Conservation (phyloP, 1,140 invertebrate species). For the Aphaenogaster rudis region DNA sequence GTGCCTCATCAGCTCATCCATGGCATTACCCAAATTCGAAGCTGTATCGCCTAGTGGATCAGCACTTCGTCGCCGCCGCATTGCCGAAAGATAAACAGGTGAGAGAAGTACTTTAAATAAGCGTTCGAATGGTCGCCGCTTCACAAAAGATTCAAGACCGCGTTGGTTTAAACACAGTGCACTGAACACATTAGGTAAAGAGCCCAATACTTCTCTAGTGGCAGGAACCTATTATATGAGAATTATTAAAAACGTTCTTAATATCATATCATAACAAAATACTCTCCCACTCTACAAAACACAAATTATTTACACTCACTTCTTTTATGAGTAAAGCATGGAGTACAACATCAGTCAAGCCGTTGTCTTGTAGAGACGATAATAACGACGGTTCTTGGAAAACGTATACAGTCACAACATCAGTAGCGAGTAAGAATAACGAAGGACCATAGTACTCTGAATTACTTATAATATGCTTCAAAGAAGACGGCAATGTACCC, state of each 20-base stretch:
- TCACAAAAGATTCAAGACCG: conserved; percentile 94
- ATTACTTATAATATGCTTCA: conserved; percentile 97
- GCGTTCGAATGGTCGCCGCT: conserved; percentile 94
- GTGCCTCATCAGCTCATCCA: conserved; percentile 97
- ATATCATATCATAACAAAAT: neutral
- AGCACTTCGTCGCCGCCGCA: conserved; percentile 93
- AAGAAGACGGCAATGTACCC: conserved; percentile 92
- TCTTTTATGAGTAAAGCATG: conserved; percentile 96
- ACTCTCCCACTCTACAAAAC: neutral
- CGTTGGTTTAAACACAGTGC: conserved; percentile 95
- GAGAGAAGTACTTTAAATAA: conserved; percentile 95
- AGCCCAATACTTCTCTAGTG: conserved; percentile 95
- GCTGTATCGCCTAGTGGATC: conserved; percentile 96
- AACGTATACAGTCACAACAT: conserved; percentile 97
- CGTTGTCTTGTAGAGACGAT: conserved; percentile 95
- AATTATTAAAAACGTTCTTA: neutral
- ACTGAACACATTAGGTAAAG: conserved; percentile 96
- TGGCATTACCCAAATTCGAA: conserved; percentile 95
- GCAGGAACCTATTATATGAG: conserved; percentile 90
- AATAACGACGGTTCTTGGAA: conserved; percentile 97
- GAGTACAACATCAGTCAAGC: conserved; percentile 95
- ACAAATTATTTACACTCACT: conserved; percentile 84
- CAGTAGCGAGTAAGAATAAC: conserved; percentile 95
- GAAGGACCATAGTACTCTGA: conserved; percentile 97
- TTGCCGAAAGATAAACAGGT: conserved; percentile 94